These are phyloP conservation scores for Drosophila novamexicana DNA, from an alignment of 1,140 invertebrate species.

Conservation along the genomic window DNA sequence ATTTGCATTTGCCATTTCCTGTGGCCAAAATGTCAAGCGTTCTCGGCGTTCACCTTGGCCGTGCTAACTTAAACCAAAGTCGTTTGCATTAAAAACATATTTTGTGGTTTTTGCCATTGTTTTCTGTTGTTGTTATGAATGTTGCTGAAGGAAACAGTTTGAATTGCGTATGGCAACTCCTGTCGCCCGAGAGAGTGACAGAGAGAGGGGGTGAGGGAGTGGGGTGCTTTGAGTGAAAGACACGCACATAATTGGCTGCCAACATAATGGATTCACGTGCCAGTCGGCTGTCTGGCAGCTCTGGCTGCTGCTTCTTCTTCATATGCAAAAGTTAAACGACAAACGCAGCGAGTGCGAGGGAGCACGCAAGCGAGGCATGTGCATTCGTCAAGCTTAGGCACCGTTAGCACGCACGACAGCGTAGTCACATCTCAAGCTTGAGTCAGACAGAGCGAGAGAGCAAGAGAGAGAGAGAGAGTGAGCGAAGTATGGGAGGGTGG, in stretches of 20 bases:
- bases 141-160: slow-evolving; percentile 50
- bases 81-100: slow-evolving; percentile 77
- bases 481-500: background rate
- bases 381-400: slow-evolving; percentile 37
- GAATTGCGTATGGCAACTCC: slow-evolving; percentile 46
- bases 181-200: background rate
- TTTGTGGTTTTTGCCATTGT: slow-evolving; percentile 56
- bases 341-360: slow-evolving; percentile 15
- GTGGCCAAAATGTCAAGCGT: slow-evolving; percentile 30
- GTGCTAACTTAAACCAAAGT: slow-evolving; percentile 63
- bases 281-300: slow-evolving; percentile 46
- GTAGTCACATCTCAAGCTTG: slow-evolving; percentile 28
- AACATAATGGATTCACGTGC: slow-evolving; percentile 75
- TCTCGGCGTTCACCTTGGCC: slow-evolving; percentile 70
- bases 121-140: slow-evolving; percentile 34
- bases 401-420: slow-evolving; percentile 50
- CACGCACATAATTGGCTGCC: slow-evolving; percentile 80
- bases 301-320: slow-evolving; percentile 15
- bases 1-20: background rate
- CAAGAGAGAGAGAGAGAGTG: slow-evolving; percentile 6
- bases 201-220: no score
- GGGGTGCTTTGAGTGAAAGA: slow-evolving; percentile 35
- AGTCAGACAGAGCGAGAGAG: background rate
- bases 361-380: slow-evolving; percentile 9
- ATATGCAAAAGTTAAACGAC: slow-evolving; percentile 57